Evolutionary conservation across 2,113 vertebrate genomes (phyloP), one percentile per base, ranked within the genome.

Genomic region (Cephalopterus ornatus): DNA sequence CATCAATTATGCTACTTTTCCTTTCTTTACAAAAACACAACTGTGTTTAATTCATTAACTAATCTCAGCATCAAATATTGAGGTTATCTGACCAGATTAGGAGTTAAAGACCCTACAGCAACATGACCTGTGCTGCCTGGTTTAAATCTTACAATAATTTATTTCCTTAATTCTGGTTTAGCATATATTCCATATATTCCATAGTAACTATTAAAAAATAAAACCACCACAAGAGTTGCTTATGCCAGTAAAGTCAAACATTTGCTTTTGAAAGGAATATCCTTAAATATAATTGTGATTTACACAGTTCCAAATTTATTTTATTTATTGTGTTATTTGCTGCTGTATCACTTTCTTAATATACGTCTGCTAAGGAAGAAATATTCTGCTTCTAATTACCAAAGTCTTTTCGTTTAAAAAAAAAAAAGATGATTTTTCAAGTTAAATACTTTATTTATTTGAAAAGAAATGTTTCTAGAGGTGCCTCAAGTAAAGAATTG

Each of bases 401-500:
- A 24, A 46, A n/a, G 35, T 14, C 11, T 61, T 62, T 32, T 41
- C 9, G 16, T 21, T 14, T 42, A 56, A 61, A 53, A 39, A 24
- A 39, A 26, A 30, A 24, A 28, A 7, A 5, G 0, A 56, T 12
- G 0, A 16, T 18, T 83, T 84, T 91, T 62, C 19, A 82, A 84
- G 17, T 91, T 53, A 56, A 85, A 73, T 68, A 84, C 58, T 71
- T 55, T 23, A 85, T 85, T 86, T 50, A 77, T 85, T 87, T 87
- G 74, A 61, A 81, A 93, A 75, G 44, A 92, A 91, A 41, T 82
- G 44, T 46, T 95, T 94, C 85, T 85, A 75, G 84, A 93, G 74
- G 94, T 93, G 87, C 73, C 94, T 91, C 95, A 79, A 95, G 84
- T 92, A 30, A 90, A 70, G 76, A 92, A 91, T 76, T 65, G 49